Evolutionary conservation across 2,113 vertebrate genomes (phyloP).

Genomic region (Melanotaenia duboulayi): DNA sequence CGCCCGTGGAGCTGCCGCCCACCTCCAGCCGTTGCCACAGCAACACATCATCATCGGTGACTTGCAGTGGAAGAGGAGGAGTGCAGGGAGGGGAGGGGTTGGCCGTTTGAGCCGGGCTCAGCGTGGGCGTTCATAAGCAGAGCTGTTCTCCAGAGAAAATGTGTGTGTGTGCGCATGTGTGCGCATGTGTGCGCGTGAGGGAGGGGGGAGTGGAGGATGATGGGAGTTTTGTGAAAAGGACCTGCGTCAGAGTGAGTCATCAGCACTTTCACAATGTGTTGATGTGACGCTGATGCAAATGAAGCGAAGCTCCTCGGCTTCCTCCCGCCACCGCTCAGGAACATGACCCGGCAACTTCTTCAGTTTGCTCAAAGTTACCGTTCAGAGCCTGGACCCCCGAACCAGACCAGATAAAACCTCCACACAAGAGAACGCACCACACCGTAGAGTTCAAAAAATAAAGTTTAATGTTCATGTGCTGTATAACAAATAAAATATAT

Average conservation of each 20-base stretch:
- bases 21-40: constrained; percentile 74
- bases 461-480: constrained; percentile 90
- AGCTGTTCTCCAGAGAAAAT: constrained; percentile 73
- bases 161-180: constrained; percentile 54
- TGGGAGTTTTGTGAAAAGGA: constrained; percentile 70
- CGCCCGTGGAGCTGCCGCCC: constrained; percentile 77
- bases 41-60: constrained; percentile 78
- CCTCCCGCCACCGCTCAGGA: too few relatives aligned
- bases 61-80: constrained; percentile 71
- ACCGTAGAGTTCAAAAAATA: constrained; percentile 86
- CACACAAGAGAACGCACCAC: constrained; percentile 46
- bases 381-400: too few relatives aligned
- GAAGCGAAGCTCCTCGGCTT: constrained; percentile 8
- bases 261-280: constrained; percentile 83
- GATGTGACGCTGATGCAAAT: constrained; percentile 81
- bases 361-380: too few relatives aligned
- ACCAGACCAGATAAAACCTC: too few relatives aligned
- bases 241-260: constrained; percentile 84
- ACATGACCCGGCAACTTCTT: too few relatives aligned
- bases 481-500: constrained; percentile 97
- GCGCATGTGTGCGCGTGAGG: constrained; percentile 11
- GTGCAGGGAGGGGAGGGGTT: constrained; percentile 42
- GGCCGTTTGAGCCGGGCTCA: constrained; percentile 49
- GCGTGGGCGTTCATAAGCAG: constrained; percentile 74
- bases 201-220: constrained; percentile 29